Evolutionary conservation across 2,888 invertebrate genomes (phyloP).

Genomic region (Stegana nigrithorax): DNA sequence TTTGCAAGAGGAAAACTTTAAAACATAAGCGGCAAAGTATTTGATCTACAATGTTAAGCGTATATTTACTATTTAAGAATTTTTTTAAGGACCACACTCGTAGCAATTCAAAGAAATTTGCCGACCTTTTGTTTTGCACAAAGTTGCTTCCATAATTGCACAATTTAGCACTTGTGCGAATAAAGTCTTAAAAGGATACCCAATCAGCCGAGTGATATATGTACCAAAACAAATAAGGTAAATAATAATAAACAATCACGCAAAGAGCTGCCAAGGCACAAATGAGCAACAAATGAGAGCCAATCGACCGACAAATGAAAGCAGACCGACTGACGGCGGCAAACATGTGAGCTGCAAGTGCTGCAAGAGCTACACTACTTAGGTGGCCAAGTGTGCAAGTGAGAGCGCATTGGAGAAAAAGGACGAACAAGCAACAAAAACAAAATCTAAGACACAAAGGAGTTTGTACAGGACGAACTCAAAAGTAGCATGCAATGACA

Average conservation of each 20-base stretch:
- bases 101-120: background rate
- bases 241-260: background rate
- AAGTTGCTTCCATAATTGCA: background rate
- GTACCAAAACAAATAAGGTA: conserved; percentile 47
- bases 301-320: conserved; percentile 47
- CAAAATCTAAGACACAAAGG: background rate
- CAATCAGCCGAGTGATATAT: conserved; percentile 35
- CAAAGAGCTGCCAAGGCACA: conserved; percentile 27
- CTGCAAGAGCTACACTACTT: background rate
- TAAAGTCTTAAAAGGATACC: conserved; percentile 31
- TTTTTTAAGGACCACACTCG: too few species aligned
- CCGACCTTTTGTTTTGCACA: conserved; percentile 24
- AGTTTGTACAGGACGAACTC: conserved; percentile 38
- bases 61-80: too few species aligned
- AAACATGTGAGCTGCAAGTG: background rate
- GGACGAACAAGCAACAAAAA: conserved; percentile 3
- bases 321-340: conserved; percentile 11
- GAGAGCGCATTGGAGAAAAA: conserved; percentile 12
- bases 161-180: conserved; percentile 48
- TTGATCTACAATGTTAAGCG: too few species aligned
- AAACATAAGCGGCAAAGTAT: too few species aligned
- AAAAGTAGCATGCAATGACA: conserved; percentile 18
- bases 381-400: background rate
- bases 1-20: background rate
- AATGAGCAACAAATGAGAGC: conserved; percentile 56